Evolutionary conservation across 92 coral and sea anemone species (phyloP).

Genomic region (Epizoanthus ramosus): DNA sequence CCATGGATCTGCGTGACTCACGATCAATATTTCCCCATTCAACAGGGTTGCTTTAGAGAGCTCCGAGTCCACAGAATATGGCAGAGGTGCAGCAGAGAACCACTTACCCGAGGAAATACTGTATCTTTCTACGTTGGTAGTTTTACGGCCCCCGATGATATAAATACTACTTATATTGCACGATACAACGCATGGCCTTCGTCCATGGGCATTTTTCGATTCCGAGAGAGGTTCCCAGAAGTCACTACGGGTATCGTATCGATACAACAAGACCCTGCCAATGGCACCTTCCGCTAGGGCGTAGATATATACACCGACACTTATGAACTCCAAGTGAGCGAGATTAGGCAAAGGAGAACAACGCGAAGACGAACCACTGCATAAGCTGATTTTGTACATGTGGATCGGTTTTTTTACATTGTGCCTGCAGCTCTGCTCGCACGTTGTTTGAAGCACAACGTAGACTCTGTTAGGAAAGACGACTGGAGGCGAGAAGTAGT

Average conservation of each 20-base stretch:
- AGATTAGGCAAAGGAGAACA: constrained; percentile 9
- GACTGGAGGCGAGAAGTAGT: constrained; percentile 17
- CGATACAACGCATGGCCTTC: background rate
- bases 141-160: constrained; percentile 10
- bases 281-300: background rate
- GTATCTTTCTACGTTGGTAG: background rate
- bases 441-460: background rate
- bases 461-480: constrained; percentile 12
- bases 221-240: constrained; percentile 1
- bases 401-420: background rate
- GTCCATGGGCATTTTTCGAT: background rate
- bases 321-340: background rate
- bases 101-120: constrained; percentile 6
- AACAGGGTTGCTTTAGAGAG: constrained; percentile 5
- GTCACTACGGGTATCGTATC: constrained; percentile 9
- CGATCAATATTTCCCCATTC: background rate
- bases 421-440: background rate
- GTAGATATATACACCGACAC: constrained; percentile 4
- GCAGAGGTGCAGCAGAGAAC: constrained; percentile 6
- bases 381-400: background rate
- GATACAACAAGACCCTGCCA: constrained; percentile 6
- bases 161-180: background rate
- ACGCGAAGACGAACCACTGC: background rate
- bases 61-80: background rate
- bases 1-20: constrained; percentile 15